Evolutionary conservation across 1,140 invertebrate genomes (phyloP).

Genomic region (Ylistrum balloti): DNA sequence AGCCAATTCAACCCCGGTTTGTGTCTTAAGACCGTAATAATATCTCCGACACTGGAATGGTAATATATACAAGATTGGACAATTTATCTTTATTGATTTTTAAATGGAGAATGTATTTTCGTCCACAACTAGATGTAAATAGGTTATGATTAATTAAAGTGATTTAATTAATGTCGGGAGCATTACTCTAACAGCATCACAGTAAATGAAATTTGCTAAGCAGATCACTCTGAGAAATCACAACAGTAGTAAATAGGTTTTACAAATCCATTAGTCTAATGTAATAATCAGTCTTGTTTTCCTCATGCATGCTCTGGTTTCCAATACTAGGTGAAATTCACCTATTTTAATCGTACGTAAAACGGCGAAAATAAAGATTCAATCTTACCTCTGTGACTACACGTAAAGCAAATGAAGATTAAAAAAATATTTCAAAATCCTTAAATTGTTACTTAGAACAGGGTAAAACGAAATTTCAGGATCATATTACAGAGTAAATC

Average conservation of each 20-base stretch:
- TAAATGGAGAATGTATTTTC: slow-evolving; percentile 8
- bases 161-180: background rate
- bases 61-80: background rate
- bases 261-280: background rate
- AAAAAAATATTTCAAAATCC: too few relatives aligned
- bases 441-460: too few relatives aligned
- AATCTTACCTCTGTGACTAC: too few relatives aligned
- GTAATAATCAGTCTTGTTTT: too few relatives aligned
- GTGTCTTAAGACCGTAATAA: background rate
- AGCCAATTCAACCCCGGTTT: background rate
- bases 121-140: background rate
- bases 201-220: background rate
- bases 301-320: too few relatives aligned
- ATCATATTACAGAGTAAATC: too few relatives aligned
- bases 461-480: too few relatives aligned
- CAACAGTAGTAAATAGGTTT: background rate
- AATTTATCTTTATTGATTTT: background rate
- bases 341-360: too few relatives aligned
- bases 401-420: too few relatives aligned
- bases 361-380: too few relatives aligned
- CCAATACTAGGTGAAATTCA: too few relatives aligned
- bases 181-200: background rate
- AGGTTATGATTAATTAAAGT: background rate
- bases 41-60: background rate
- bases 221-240: background rate